Base-by-base conservation (phyloP, 2,797 vertebrate genomes). In the Sebastes reedi region DNA sequence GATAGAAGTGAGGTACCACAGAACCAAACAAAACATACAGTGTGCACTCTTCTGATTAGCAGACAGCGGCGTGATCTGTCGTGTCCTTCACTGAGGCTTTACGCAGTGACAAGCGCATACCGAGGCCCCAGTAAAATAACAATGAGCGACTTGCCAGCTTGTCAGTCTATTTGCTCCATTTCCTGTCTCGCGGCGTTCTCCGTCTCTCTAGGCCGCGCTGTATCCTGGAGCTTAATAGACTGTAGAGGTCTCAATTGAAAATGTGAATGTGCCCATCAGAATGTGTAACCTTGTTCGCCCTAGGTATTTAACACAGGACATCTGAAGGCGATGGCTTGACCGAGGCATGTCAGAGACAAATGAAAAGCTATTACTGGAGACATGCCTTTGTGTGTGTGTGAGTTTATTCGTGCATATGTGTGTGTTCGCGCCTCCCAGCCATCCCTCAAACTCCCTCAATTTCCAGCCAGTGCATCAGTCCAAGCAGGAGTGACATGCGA, bases 291-390 rank as follows among this genome's bases (percentile, higher is more conserved):
- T 87, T 82, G 75, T 72, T 85, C 73, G 75, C 88, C 85, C 73
- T 20, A 54, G 77, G 88, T 93, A 88, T 93, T 94, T 93, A 92
- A 94, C 88, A 81, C 79, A 29, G 83, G 86, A 90, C 87, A 86
- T 91, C 86, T 91, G 71, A 89, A 88, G 88, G 88, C 85, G 25
- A 82, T 81, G 85, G 79, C 77, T 87, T 85, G 85, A 90, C 90
- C 75, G 59, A 91, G 85, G 84, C 87, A 88, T 84, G 89, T 94
- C 91, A 86, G 74, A 62, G 83, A 90, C 86, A 86, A 89, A 92
- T 92, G 88, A 90, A 92, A 93, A 90, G 86, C 92, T 91, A 91
- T 92, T 92, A 93, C 83, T 68, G 79, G 79, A 86, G 91, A 91
- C 80, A 36, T 78, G 82, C 42, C 72, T 88, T 27, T 82, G 67